These are phyloP conservation scores for Sebastes iracundus DNA, from an alignment of 2,797 vertebrate species.

Conservation along the genomic window DNA sequence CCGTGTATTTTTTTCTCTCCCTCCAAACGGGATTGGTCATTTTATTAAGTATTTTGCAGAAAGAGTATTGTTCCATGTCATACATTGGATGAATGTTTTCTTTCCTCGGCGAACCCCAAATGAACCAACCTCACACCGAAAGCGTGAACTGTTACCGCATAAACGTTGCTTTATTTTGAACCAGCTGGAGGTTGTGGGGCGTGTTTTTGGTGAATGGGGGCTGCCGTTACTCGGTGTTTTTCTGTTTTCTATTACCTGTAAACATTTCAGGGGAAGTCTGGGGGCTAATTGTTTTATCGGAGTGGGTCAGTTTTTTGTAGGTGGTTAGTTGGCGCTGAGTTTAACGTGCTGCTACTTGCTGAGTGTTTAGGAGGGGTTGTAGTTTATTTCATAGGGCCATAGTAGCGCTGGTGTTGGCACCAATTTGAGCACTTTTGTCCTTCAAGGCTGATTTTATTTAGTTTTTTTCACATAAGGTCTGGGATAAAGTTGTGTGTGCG, in stretches of 20 bases:
- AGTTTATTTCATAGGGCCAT: constrained; percentile 53
- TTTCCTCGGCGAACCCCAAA: constrained; percentile 51
- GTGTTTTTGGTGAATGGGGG: constrained; percentile 56
- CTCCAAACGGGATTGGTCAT: constrained; percentile 29
- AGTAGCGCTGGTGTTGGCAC: constrained; percentile 60
- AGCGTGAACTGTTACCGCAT: constrained; percentile 50
- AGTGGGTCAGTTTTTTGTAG: constrained; percentile 54
- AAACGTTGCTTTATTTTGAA: constrained; percentile 51
- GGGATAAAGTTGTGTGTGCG: constrained; percentile 25
- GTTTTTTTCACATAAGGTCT: constrained; percentile 26
- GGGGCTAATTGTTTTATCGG: constrained; percentile 22
- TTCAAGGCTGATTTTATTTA: constrained; percentile 32
- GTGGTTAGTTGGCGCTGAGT: constrained; percentile 48
- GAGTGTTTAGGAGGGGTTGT: constrained; percentile 40
- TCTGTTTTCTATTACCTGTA: constrained; percentile 47
- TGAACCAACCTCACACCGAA: constrained; percentile 61
- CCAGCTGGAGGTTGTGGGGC: constrained; percentile 47
- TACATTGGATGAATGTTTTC: constrained; percentile 58
- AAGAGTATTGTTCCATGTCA: constrained; percentile 57
- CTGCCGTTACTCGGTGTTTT: constrained; percentile 38
- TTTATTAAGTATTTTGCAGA: constrained; percentile 64
- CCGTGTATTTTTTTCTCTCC: constrained; percentile 38
- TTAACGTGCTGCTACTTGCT: constrained; percentile 68
- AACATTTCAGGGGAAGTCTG: constrained; percentile 68
- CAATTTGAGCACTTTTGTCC: constrained; percentile 76